Base-by-base conservation (phyloP, 2,797 vertebrate species). In the Phoebastria nigripes region DNA sequence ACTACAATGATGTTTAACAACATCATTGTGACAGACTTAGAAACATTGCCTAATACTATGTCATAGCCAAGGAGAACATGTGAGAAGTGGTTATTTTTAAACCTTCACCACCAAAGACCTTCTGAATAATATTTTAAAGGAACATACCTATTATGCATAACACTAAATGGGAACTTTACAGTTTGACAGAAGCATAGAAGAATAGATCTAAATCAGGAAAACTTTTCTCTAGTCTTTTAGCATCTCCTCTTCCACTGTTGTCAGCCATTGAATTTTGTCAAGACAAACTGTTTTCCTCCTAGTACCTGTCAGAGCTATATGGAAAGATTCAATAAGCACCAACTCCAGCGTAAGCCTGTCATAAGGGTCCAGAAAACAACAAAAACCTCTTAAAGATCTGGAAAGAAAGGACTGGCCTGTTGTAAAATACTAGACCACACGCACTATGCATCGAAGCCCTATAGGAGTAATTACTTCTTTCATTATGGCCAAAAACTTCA, bases 1-100 rank as follows among this genome's bases (percentile, higher is more conserved):
- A 78, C 69, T 78, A 67, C 62, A 89, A 29, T 10, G 17, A 52
- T 10, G 52, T 52, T 87, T 61, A 94, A 80, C 49, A 73, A 39
- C 70, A 51, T 44, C 70, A 47, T 18, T 54, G 62, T 76, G 62
- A 78, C 66, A 89, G 51, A 58, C 66, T 31, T 44, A 47, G 18
- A 82, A 88, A 90, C 21, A 47, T 15, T 69, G 56, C 72, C 46
- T 87, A 82, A 85, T 42, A 20, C 39, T 25, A 67, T 20, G 29
- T 25, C 55, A 89, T 2, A 42, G 79, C 37, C 58, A 82, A 82
- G 16, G 14, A 82, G 18, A 82, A 82, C 78, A 31, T 6, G 42
- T 15, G 73, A 94, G 13, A 82, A 55, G 55, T 14, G 6, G 42
- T 55, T 76, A n/a, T 76, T 94, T 94, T 82, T 49, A 82, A 82